phyloP scores from a whole-genome alignment of 2,888 invertebrate genomes.

The Apotomis turbidana region DNA sequence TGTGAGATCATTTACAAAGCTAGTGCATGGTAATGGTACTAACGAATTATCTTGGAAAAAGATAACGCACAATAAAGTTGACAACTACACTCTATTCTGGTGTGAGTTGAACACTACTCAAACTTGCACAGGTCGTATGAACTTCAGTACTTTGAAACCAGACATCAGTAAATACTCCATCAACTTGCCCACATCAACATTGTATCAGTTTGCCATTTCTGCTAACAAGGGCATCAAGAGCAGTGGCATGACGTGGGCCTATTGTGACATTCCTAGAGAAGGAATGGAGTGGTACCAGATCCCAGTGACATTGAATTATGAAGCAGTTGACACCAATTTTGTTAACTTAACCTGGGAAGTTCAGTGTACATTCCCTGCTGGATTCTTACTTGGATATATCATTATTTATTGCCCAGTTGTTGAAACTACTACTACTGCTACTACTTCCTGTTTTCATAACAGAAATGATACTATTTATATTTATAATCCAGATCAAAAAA shows the following conservation, averaged over 20 bases:
- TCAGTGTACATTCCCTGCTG: conserved; percentile 89
- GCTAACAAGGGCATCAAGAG: conserved; percentile 88
- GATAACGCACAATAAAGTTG: conserved; percentile 71
- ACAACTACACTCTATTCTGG: conserved; percentile 93
- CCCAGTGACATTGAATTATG: conserved; percentile 67
- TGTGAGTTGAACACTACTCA: conserved; percentile 80
- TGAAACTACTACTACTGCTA: conserved; percentile 76
- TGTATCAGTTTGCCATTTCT: conserved; percentile 92
- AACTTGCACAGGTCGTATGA: conserved; percentile 82
- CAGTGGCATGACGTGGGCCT: conserved; percentile 94
- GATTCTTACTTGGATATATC: conserved; percentile 88
- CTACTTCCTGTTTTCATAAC: conserved; percentile 80
- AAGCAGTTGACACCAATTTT: conserved; percentile 68
- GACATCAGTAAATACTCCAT: conserved; percentile 77
- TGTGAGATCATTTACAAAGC: conserved; percentile 86
- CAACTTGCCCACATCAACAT: conserved; percentile 83
- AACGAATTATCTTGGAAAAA: conserved; percentile 91
- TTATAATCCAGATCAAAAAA: conserved; percentile 74
- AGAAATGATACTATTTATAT: conserved; percentile 67
- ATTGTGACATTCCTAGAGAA: conserved; percentile 84
- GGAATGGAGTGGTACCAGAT: conserved; percentile 83
- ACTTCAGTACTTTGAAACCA: conserved; percentile 68
- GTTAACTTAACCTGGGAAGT: conserved; percentile 88
- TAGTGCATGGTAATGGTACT: conserved; percentile 87
- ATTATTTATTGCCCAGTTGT: conserved; percentile 89